Conservation (phyloP, 2,797 vertebrate species). For the Scolopax bukidnonensis region DNA sequence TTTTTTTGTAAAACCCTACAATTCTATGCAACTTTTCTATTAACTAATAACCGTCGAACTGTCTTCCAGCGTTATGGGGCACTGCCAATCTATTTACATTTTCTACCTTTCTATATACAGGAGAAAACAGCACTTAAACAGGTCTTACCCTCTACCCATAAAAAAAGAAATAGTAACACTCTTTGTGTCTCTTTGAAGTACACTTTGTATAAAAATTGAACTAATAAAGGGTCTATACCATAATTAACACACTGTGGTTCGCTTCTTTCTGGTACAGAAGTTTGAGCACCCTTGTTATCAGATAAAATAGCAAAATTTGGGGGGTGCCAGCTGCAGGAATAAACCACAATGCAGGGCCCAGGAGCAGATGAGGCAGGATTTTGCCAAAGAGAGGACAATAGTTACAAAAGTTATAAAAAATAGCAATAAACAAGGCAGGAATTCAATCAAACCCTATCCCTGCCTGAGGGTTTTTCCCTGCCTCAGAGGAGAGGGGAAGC, state of each 20-base stretch:
- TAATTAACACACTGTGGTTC: background rate
- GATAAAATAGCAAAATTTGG: background rate
- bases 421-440: background rate
- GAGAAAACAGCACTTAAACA: background rate
- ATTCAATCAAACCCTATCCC: accelerated
- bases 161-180: background rate
- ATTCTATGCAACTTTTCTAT: slow-evolving; percentile 68
- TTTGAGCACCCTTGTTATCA: background rate
- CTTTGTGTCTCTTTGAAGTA: slow-evolving; percentile 53
- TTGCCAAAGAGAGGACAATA: background rate
- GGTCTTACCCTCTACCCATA: background rate
- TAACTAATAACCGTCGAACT: background rate
- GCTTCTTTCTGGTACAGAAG: background rate
- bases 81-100: slow-evolving; percentile 34
- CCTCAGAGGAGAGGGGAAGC: background rate
- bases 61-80: slow-evolving; percentile 56
- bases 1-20: slow-evolving; percentile 35
- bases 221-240: slow-evolving; percentile 44
- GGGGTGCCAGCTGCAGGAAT: background rate
- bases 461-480: background rate
- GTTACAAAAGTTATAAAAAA: too few relatives aligned
- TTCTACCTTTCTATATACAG: slow-evolving; percentile 46
- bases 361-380: accelerated
- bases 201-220: slow-evolving; percentile 50
- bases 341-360: accelerated